These are phyloP conservation scores for Apocrypta bakeri DNA, from an alignment of 1,140 invertebrate genomes.

Conservation along the genomic window DNA sequence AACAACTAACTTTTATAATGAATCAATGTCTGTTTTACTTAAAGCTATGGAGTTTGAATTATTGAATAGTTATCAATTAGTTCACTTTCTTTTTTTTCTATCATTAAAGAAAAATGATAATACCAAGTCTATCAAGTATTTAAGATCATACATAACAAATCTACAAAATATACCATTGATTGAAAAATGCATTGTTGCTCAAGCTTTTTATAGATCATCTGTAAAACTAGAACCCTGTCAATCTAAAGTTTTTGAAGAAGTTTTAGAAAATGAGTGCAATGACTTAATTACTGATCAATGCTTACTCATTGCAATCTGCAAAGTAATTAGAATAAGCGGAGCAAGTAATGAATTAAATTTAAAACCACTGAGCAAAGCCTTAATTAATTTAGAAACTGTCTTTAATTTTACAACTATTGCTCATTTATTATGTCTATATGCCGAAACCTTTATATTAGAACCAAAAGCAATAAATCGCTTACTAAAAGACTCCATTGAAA, in stretches of 20 bases:
- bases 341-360: constrained; percentile 34
- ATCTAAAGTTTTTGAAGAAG: constrained; percentile 39
- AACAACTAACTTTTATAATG: constrained; percentile 15
- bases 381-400: constrained; percentile 32
- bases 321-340: constrained; percentile 50
- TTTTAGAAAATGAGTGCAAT: constrained; percentile 42
- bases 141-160: constrained; percentile 43
- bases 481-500: constrained; percentile 38
- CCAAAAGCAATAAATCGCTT: constrained; percentile 36
- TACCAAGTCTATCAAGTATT: constrained; percentile 19
- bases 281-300: constrained; percentile 43
- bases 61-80: constrained; percentile 32
- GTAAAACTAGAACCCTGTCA: constrained; percentile 37
- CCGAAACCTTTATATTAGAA: constrained; percentile 36
- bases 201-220: constrained; percentile 50
- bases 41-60: background rate
- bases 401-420: constrained; percentile 26
- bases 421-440: constrained; percentile 54
- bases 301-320: constrained; percentile 51
- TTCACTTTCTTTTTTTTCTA: constrained; percentile 52
- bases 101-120: constrained; percentile 41
- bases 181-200: constrained; percentile 50
- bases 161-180: constrained; percentile 50
- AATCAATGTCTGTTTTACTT: background rate
- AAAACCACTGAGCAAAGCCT: constrained; percentile 47